phyloP scores from a whole-genome alignment of 2,888 invertebrate genomes.

The Anagyrus pseudococci region DNA sequence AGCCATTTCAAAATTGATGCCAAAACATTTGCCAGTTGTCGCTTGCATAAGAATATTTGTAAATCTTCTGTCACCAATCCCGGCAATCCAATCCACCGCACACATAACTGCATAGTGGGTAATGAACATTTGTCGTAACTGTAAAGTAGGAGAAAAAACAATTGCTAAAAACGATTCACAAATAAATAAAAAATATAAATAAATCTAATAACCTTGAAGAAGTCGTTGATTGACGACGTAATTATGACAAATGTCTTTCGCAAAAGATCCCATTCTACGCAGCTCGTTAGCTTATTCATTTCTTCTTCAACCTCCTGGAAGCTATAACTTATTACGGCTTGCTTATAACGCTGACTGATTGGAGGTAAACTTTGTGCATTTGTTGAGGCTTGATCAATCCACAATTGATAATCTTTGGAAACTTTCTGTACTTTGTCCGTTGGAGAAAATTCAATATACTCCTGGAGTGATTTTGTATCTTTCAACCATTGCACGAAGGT shows the following conservation, averaged over 20 bases:
- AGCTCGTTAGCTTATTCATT: constrained; percentile 60
- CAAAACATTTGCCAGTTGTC: constrained; percentile 67
- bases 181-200: not conserved
- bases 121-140: constrained; percentile 38
- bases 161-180: not conserved
- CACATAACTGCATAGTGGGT: constrained; percentile 67
- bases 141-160: constrained; percentile 65
- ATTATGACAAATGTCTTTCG: constrained; percentile 65
- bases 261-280: constrained; percentile 63
- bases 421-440: constrained; percentile 29
- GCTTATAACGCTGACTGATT: constrained; percentile 40
- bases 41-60: constrained; percentile 69
- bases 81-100: constrained; percentile 75
- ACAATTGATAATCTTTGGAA: constrained; percentile 46
- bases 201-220: constrained; percentile 45
- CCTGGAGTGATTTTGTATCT: constrained; percentile 66
- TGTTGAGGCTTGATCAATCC: constrained; percentile 45
- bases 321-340: constrained; percentile 50
- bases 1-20: constrained; percentile 79
- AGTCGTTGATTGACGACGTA: constrained; percentile 64
- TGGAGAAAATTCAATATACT: constrained; percentile 60
- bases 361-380: constrained; percentile 16
- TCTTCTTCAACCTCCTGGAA: constrained; percentile 55
- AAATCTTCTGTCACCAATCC: constrained; percentile 77
- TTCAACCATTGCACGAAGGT: constrained; percentile 76